Conservation (phyloP, 2,888 invertebrate species). For the Liopterus haemorrhoidalis region DNA sequence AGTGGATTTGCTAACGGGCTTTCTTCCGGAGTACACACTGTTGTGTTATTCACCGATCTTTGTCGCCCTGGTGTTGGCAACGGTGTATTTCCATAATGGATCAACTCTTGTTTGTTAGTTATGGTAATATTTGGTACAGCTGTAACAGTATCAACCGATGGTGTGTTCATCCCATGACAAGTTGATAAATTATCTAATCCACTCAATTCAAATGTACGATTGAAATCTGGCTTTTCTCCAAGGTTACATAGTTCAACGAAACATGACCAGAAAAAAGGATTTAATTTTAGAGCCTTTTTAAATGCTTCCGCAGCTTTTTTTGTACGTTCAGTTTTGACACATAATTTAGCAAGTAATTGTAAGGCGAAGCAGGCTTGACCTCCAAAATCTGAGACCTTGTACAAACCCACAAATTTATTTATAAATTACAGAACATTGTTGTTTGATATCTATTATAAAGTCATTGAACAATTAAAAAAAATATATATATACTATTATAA, state of each 20-base stretch:
- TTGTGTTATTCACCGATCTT: constrained; percentile 34
- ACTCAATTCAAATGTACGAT: constrained; percentile 68
- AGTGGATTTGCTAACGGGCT: constrained; percentile 46
- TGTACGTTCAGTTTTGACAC: constrained; percentile 73
- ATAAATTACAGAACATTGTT: no score
- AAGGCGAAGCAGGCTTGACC: constrained; percentile 87
- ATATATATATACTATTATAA: no score
- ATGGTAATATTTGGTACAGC: constrained; percentile 33
- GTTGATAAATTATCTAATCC: constrained; percentile 61
- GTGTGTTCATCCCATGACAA: constrained; percentile 58
- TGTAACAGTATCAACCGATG: constrained; percentile 49
- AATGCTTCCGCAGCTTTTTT: constrained; percentile 70
- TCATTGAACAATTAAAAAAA: no score
- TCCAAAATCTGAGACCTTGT: constrained; percentile 79
- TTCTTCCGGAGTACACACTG: constrained; percentile 44
- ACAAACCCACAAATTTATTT: no score
- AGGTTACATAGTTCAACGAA: constrained; percentile 83
- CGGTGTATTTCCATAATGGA: constrained; percentile 45
- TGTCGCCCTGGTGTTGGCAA: constrained; percentile 32
- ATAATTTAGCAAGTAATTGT: constrained; percentile 81
- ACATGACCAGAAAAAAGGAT: constrained; percentile 93
- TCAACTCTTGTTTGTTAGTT: constrained; percentile 37
- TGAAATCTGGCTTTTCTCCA: constrained; percentile 82
- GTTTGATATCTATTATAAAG: no score
- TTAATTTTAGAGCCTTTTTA: constrained; percentile 73